phyloP scores from a whole-genome alignment of 1,140 invertebrate genomes.

The Andricus grossulariae region DNA sequence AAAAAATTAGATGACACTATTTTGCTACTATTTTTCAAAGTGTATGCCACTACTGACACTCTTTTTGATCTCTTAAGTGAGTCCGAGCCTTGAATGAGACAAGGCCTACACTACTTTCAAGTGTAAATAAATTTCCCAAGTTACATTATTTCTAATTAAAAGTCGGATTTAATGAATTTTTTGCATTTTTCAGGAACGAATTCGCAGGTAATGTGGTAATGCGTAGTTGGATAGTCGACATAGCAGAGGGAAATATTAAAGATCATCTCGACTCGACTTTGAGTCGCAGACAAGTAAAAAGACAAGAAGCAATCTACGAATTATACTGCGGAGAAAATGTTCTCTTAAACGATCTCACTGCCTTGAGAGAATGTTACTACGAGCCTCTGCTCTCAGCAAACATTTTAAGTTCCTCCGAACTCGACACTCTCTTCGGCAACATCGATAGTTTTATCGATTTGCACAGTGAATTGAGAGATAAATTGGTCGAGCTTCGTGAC shows the following conservation, averaged over 20 bases:
- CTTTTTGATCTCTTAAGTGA: too few species aligned
- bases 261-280: slow-evolving; percentile 46
- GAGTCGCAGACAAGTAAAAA: slow-evolving; percentile 62
- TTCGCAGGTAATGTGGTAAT: slow-evolving; percentile 58
- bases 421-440: slow-evolving; percentile 75
- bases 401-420: slow-evolving; percentile 73
- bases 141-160: too few species aligned
- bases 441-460: slow-evolving; percentile 63
- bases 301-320: slow-evolving; percentile 76
- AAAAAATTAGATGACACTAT: too few species aligned
- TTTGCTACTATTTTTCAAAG: too few species aligned
- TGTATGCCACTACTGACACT: too few species aligned
- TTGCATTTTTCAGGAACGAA: slow-evolving; percentile 43
- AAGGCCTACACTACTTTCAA: slow-evolving; percentile 10
- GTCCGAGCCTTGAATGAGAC: neutral
- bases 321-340: slow-evolving; percentile 77
- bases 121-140: neutral
- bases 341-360: slow-evolving; percentile 74
- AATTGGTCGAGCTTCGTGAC: slow-evolving; percentile 69
- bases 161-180: too few species aligned
- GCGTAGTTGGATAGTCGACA: slow-evolving; percentile 65
- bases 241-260: slow-evolving; percentile 51
- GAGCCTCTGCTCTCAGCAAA: slow-evolving; percentile 73
- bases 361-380: slow-evolving; percentile 75
- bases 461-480: slow-evolving; percentile 71